A percentile compares a stretch with the other conserved stretches of the same genome.
These are phyloP conservation scores for Pluvianellus socialis DNA, from an alignment of 2,113 vertebrate genomes.

Conservation along the genomic window DNA sequence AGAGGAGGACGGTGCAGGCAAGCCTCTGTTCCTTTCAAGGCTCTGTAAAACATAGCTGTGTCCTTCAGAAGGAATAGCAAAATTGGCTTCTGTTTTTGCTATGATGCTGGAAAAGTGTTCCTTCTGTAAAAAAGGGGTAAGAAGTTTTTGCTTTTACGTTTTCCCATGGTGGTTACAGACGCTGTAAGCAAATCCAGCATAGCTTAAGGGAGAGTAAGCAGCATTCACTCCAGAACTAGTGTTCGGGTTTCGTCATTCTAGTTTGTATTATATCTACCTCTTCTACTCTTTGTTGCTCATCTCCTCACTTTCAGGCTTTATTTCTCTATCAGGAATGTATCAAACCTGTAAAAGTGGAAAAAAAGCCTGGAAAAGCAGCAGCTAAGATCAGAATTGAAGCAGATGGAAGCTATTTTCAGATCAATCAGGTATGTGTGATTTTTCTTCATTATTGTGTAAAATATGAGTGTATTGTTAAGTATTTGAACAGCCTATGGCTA, in stretches of 20 bases:
- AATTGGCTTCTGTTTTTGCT: not conserved
- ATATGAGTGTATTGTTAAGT: not conserved
- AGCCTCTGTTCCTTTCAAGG: not conserved
- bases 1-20: not conserved
- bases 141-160: not conserved
- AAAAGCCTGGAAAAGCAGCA: constrained; percentile 80
- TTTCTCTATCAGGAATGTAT: constrained; percentile 83
- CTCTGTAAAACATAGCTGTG: not conserved
- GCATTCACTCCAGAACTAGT: too few relatives aligned
- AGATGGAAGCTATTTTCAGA: constrained; percentile 91
- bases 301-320: not conserved
- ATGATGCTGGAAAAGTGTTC: not conserved
- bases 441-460: not conserved
- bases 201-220: accelerated
- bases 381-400: constrained; percentile 92
- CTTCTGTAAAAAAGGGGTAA: not conserved
- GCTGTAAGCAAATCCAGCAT: not conserved
- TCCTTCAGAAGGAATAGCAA: not conserved
- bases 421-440: constrained; percentile 78
- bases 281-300: not conserved
- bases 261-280: not conserved
- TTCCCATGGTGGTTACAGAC: not conserved
- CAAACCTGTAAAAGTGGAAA: constrained; percentile 90
- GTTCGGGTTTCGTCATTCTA: not conserved
- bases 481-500: not conserved